A percentile compares a stretch with the other conserved stretches of the same genome.
Conservation (phyloP, 2,797 vertebrate genomes). For the Periophthalmus magnuspinnatus region DNA sequence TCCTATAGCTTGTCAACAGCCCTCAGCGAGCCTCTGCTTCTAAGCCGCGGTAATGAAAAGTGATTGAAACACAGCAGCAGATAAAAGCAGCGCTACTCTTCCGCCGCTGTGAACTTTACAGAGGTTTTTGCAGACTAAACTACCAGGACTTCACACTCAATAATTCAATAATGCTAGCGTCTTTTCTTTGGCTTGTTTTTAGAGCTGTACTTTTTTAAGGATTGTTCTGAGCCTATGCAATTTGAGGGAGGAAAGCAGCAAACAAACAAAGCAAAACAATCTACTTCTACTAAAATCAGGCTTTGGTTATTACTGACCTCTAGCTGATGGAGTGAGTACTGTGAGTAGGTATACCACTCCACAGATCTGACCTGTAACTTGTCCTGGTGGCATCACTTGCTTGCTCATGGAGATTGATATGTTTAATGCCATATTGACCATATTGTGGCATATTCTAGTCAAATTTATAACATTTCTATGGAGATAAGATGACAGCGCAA, state of each 20-base stretch:
- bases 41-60: conserved; percentile 55
- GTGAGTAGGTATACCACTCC: too few species aligned
- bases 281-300: neutral
- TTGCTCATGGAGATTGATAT: too few species aligned
- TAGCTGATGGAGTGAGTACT: neutral
- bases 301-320: neutral
- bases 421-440: too few species aligned
- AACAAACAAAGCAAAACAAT: neutral
- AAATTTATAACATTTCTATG: too few species aligned
- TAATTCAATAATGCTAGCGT: conserved; percentile 45
- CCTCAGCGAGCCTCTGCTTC: conserved; percentile 43
- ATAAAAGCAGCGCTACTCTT: conserved; percentile 43
- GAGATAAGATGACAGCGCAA: too few species aligned
- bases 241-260: neutral
- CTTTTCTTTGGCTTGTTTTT: neutral
- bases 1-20: conserved; percentile 63
- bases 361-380: too few species aligned
- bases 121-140: conserved; percentile 37
- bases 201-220: neutral
- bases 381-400: too few species aligned
- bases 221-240: neutral
- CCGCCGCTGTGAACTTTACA: conserved; percentile 47
- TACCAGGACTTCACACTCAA: conserved; percentile 22
- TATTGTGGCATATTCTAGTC: too few species aligned
- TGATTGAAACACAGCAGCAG: conserved; percentile 49